phyloP scores from a whole-genome alignment of 2,113 vertebrate genomes.

The Amblyopsis rosae region DNA sequence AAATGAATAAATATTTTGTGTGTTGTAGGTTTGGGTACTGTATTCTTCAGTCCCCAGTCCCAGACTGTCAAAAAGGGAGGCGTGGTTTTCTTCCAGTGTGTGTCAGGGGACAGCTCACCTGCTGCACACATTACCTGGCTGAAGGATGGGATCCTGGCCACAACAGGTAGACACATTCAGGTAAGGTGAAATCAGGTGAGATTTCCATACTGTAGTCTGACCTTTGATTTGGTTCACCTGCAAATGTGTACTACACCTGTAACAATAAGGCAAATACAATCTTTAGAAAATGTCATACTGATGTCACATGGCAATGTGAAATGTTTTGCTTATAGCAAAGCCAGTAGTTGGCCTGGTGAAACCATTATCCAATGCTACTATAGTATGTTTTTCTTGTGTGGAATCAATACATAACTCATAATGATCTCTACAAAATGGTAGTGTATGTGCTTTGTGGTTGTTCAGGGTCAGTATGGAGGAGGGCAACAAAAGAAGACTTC shows the following conservation, averaged over 20 bases:
- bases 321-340: too few relatives aligned
- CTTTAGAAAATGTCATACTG: too few relatives aligned
- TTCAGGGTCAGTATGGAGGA: conserved; percentile 77
- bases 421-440: neutral
- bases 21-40: conserved; percentile 70
- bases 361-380: too few relatives aligned
- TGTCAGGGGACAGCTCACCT: conserved; percentile 77
- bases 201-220: too few relatives aligned
- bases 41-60: conserved; percentile 75
- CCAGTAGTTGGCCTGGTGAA: too few relatives aligned
- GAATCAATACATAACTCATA: neutral
- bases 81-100: conserved; percentile 73
- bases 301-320: too few relatives aligned
- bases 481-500: conserved; percentile 75
- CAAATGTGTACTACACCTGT: neutral
- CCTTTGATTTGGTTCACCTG: neutral
- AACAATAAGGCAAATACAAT: too few relatives aligned
- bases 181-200: conserved; percentile 35
- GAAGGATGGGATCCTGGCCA: conserved; percentile 65
- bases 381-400: neutral
- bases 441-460: conserved; percentile 4
- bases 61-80: conserved; percentile 65
- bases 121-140: conserved; percentile 74
- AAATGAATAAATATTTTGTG: conserved; percentile 8
- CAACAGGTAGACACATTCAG: conserved; percentile 73